Conservation (phyloP, 2,888 invertebrate species). For the Hybos culiciformis region DNA sequence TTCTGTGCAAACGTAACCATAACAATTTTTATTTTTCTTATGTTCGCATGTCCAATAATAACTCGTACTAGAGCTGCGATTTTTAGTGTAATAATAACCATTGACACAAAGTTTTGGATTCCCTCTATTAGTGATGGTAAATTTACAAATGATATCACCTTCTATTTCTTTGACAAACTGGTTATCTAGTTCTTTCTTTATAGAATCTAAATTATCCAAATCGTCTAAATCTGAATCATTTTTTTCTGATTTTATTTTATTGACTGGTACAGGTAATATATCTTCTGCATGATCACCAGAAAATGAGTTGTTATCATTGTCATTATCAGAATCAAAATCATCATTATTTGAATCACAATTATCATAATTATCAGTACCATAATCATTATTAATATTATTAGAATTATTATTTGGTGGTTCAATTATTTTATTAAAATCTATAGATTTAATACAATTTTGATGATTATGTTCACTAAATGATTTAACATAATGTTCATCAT, state of each 20-base stretch:
- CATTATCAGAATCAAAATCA: too few species aligned
- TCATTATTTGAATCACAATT: neutral
- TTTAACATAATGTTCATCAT: neutral
- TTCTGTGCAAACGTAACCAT: neutral
- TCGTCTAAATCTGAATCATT: neutral
- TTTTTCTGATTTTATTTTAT: neutral
- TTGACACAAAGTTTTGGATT: slow-evolving; percentile 1
- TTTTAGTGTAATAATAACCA: neutral
- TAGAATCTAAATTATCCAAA: neutral
- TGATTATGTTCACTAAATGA: neutral
- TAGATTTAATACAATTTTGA: too few species aligned
- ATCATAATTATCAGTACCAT: neutral
- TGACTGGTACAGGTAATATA: neutral
- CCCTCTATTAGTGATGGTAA: neutral
- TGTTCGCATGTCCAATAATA: slow-evolving; percentile 1
- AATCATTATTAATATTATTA: neutral
- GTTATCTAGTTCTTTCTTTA: neutral
- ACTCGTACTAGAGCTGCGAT: neutral
- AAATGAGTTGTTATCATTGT: neutral
- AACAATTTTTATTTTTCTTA: neutral
- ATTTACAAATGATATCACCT: neutral
- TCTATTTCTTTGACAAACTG: neutral
- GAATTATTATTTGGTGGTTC: neutral
- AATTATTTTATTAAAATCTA: neutral
- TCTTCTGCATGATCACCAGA: neutral